These are phyloP conservation scores for Urocitellus parryii DNA, from an alignment of 2,113 vertebrate species.

Conservation along the genomic window DNA sequence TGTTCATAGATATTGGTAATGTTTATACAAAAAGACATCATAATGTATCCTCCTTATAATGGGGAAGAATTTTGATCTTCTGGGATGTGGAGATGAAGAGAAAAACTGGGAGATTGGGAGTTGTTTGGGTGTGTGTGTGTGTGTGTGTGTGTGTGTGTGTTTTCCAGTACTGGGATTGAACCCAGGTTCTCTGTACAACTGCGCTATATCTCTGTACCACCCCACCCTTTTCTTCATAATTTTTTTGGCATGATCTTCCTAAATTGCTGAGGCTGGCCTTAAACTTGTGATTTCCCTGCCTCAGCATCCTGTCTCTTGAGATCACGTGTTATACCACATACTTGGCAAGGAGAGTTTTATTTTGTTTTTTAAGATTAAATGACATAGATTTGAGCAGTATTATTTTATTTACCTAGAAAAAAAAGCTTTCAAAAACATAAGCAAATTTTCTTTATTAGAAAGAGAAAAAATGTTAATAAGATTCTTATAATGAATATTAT, in stretches of 20 bases:
- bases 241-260: no score
- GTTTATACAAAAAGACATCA: neutral
- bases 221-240: no score
- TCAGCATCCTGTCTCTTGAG: no score
- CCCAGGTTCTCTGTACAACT: no score
- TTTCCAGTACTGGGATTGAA: no score
- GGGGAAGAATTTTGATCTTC: neutral
- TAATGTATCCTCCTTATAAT: neutral
- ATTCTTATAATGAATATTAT: neutral
- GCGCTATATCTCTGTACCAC: no score
- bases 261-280: no score
- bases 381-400: neutral
- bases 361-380: neutral
- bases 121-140: no score
- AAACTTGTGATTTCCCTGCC: no score
- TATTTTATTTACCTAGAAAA: neutral
- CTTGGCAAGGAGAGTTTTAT: no score
- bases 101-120: neutral
- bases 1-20: neutral
- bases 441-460: neutral
- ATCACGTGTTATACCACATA: no score
- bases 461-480: neutral
- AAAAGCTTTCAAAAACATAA: conserved; percentile 2
- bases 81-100: neutral
- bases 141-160: no score